Base-by-base conservation (phyloP, 2,888 invertebrate genomes). In the Drosophila neutralis region DNA sequence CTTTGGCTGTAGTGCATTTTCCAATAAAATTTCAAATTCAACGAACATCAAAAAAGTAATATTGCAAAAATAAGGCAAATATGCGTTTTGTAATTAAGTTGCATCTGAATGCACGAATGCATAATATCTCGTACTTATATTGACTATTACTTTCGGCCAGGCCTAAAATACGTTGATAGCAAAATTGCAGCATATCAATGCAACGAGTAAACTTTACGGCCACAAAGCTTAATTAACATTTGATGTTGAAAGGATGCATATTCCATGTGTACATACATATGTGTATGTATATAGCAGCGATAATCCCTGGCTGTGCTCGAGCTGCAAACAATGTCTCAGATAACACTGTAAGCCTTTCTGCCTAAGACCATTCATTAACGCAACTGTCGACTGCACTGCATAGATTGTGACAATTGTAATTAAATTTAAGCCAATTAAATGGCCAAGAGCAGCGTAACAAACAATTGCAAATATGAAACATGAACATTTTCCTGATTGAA, bases 61-160 rank as follows among this genome's bases (percentile, higher is more conserved):
- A 69, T 74, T 79, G 69, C 68, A 45, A 76, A 79, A 77, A 75
- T 64, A 33, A 33, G 33, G 33, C n/a, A 48, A 48, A 31, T 38
- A 56, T 67, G 61, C 60, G 45, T 45, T 45, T 36, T 64, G 73
- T 61, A 80, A 80, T 82, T 69, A 68, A 72, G 78, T 71, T 77
- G 65, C 48, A 71, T 61, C 72, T 82, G 73, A 78, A 82, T 75
- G 74, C 66, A 66, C 69, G 69, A 83, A 52, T 80, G 80, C 70
- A 69, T 67, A 82, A 78, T 72, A 76, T 60, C 71, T 60, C 68
- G 69, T 58, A 62, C 72, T 76, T 67, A 76, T 56, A 36, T 48
- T 29, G 48, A 54, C 40, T 45, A 15, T 35, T 42, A 15, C 15
- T 38, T 21, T 35, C 31, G 54, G 40, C 33, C 65, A 35, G 13